Conservation (phyloP, 23 tunicate genomes). For the Phallusia fumigata region DNA sequence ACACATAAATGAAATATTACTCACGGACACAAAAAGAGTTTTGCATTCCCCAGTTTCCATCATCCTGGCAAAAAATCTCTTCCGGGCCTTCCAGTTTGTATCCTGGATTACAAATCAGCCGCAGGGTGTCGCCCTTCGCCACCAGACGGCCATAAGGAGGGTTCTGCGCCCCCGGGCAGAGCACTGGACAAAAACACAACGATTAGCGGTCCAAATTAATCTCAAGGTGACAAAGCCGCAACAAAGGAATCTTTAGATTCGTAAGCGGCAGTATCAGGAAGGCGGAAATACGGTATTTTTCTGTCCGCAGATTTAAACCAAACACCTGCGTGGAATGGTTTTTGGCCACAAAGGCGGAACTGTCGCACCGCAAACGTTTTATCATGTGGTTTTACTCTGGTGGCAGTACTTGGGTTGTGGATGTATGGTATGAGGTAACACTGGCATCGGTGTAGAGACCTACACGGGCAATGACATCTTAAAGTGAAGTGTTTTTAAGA, state of each 20-base stretch:
- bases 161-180: background rate
- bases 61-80: slow-evolving; percentile 1
- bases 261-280: background rate
- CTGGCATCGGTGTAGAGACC: no score
- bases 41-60: background rate
- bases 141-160: background rate
- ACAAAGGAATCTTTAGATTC: background rate
- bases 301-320: background rate
- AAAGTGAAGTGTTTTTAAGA: no score
- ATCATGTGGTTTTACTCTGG: no score
- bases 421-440: no score
- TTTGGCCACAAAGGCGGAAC: no score
- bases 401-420: no score
- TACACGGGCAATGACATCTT: no score
- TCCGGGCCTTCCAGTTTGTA: slow-evolving; percentile 5
- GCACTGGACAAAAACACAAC: slow-evolving; percentile 10
- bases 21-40: slow-evolving; percentile 2
- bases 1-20: background rate
- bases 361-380: no score
- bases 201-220: background rate
- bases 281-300: background rate
- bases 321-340: no score
- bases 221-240: background rate
- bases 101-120: background rate
- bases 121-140: slow-evolving; percentile 4